A percentile compares a stretch with the other conserved stretches of the same genome.
Evolutionary conservation across 2,888 invertebrate genomes (phyloP).

Genomic region (Acanthopleura granulata): DNA sequence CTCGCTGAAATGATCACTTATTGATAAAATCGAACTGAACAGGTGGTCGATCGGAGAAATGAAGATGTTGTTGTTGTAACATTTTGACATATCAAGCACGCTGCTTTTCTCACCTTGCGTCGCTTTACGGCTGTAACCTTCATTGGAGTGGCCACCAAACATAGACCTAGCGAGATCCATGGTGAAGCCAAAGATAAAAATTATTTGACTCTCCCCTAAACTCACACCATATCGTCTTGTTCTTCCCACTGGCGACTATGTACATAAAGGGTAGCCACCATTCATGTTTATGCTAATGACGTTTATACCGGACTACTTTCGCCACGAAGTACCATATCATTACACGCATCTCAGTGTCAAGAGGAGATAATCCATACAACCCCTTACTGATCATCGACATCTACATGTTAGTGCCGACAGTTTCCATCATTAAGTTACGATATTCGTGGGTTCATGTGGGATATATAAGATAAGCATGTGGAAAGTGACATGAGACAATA

Average conservation of each 20-base stretch:
- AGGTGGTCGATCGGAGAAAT: neutral
- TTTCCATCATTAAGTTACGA: no score
- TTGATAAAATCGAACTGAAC: neutral
- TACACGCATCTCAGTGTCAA: no score
- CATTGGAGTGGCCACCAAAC: slow-evolving; percentile 87
- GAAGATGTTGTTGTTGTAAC: slow-evolving; percentile 3
- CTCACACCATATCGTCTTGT: neutral
- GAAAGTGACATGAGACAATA: no score
- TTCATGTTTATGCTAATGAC: slow-evolving; percentile 12
- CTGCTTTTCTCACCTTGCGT: slow-evolving; percentile 50
- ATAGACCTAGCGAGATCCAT: slow-evolving; percentile 95
- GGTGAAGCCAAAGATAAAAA: neutral
- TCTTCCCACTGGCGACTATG: neutral
- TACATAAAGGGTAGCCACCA: neutral
- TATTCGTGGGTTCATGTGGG: no score
- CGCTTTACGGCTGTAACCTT: slow-evolving; percentile 82
- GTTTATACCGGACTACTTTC: neutral
- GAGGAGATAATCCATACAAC: no score
- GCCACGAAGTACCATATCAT: no score
- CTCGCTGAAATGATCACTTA: no score
- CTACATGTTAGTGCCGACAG: no score
- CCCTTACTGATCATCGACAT: no score
- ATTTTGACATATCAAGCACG: neutral
- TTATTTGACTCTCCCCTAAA: neutral
- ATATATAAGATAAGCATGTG: no score